Conservation (phyloP, 2,113 vertebrate genomes). For the Heterochromis multidens region DNA sequence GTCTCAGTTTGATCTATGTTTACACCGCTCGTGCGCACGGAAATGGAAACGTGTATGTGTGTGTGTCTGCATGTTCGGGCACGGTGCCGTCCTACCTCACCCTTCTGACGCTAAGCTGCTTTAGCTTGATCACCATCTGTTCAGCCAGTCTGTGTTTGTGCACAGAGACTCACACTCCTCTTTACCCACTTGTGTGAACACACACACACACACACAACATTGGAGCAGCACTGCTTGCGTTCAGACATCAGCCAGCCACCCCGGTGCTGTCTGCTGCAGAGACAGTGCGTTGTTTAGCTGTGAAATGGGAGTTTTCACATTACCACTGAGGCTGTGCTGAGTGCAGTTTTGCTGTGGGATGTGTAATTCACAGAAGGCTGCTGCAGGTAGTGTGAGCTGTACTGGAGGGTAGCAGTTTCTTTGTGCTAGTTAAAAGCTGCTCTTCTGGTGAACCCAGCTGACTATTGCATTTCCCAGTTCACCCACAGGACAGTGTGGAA, state of each 20-base stretch:
- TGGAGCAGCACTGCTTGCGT: neutral
- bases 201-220: neutral
- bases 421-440: neutral
- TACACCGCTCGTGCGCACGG: neutral
- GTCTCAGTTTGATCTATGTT: conserved; percentile 13
- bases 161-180: conserved; percentile 9
- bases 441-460: neutral
- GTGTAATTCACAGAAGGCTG: conserved; percentile 5
- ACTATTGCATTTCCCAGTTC: neutral
- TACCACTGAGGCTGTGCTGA: neutral
- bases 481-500: neutral
- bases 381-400: conserved; percentile 10
- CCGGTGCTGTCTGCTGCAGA: neutral
- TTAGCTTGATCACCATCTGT: conserved; percentile 72
- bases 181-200: neutral
- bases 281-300: neutral
- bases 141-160: conserved; percentile 58
- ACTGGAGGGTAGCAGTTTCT: neutral
- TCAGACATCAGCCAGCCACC: neutral
- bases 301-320: conserved; percentile 10
- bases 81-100: conserved; percentile 41
- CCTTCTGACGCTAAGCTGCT: conserved; percentile 68
- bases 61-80: conserved; percentile 20
- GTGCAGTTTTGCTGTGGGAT: conserved; percentile 10
- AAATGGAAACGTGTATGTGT: neutral